These are phyloP conservation scores for Aphidius gifuensis DNA, from an alignment of 1,140 invertebrate genomes.

Conservation along the genomic window DNA sequence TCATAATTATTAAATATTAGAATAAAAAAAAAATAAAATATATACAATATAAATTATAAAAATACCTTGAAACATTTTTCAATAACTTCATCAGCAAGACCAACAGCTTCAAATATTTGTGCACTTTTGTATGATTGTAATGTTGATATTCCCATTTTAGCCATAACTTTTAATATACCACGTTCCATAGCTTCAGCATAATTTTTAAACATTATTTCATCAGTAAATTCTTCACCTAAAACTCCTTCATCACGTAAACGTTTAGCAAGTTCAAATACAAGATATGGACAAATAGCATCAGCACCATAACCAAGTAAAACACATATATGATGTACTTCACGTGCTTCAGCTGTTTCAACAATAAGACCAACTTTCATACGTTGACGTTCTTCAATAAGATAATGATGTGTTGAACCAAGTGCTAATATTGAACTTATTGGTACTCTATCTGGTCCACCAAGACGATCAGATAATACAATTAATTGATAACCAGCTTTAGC, in stretches of 20 bases:
- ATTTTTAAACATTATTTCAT: conserved; percentile 81
- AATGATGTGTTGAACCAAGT: conserved; percentile 91
- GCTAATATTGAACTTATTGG: conserved; percentile 83
- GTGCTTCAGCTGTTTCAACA: conserved; percentile 90
- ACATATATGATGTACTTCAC: conserved; percentile 96
- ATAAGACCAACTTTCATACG: conserved; percentile 95
- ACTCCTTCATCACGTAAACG: conserved; percentile 79
- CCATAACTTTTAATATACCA: conserved; percentile 91
- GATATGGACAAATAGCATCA: conserved; percentile 95
- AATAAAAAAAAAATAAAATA: too few species aligned
- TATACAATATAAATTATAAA: conserved; percentile 13
- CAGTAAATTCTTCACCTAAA: conserved; percentile 70
- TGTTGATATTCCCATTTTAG: conserved; percentile 99
- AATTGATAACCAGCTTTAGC: conserved; percentile 80
- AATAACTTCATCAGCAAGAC: conserved; percentile 86
- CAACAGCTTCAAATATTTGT: conserved; percentile 99
- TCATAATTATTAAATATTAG: conserved; percentile 27
- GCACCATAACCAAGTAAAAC: conserved; percentile 95
- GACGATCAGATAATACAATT: conserved; percentile 84
- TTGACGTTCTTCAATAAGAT: conserved; percentile 90
- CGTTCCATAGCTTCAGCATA: conserved; percentile 73
- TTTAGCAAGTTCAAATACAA: conserved; percentile 90
- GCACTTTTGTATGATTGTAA: conserved; percentile 99
- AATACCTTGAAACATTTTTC: conserved; percentile 86
- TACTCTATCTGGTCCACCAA: conserved; percentile 67